Percentiles rank a stretch among this genome's conserved stretches.
Evolutionary conservation across 1,140 invertebrate genomes (phyloP).

Genomic region (Augochlora pura): DNA sequence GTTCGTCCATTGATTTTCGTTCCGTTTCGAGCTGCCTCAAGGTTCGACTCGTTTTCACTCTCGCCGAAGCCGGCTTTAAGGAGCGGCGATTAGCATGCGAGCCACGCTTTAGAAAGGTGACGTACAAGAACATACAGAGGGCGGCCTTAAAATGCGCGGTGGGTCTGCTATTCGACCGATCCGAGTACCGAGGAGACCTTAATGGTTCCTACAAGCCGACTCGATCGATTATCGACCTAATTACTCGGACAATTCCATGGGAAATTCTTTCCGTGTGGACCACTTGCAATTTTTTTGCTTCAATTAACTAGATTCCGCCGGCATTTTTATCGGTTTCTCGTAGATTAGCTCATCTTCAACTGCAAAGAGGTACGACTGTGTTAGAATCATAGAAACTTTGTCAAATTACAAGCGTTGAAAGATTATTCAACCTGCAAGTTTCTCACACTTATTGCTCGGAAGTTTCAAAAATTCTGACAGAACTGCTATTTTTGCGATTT

Average conservation of each 20-base stretch:
- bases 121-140: constrained; percentile 10
- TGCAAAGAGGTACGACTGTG: too few species aligned
- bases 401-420: too few species aligned
- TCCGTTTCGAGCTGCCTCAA: background rate
- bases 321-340: background rate
- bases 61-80: background rate
- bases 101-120: constrained; percentile 48
- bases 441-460: too few species aligned
- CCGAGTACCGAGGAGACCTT: background rate
- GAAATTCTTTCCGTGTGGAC: background rate
- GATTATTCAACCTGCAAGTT: too few species aligned
- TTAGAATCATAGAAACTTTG: too few species aligned
- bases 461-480: too few species aligned
- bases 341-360: too few species aligned
- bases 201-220: background rate
- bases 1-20: constrained; percentile 19
- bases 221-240: constrained; percentile 4
- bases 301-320: background rate
- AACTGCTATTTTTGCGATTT: too few species aligned
- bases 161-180: constrained; percentile 5
- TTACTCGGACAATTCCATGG: background rate
- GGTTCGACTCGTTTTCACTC: constrained; percentile 26
- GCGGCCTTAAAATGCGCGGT: constrained; percentile 23
- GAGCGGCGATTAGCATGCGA: constrained; percentile 15
- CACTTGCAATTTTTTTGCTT: too few species aligned